Conservation (phyloP, 2,797 vertebrate genomes). For the Cuculus canorus region DNA sequence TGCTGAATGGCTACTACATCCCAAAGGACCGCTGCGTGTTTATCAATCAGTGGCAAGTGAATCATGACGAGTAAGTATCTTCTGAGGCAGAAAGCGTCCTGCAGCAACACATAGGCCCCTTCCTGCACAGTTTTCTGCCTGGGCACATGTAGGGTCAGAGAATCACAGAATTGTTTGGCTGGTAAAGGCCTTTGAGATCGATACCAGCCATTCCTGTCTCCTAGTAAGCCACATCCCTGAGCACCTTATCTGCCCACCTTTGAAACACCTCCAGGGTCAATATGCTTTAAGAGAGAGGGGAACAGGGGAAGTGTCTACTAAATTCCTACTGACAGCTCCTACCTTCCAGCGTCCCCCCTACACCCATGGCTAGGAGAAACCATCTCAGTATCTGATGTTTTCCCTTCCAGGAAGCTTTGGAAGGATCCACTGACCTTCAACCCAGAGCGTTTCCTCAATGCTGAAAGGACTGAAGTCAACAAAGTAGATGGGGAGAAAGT, state of each 20-base stretch:
- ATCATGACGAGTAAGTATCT: slow-evolving; percentile 87
- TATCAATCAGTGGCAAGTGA: slow-evolving; percentile 93
- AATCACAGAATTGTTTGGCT: too few relatives aligned
- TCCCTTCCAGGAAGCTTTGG: slow-evolving; percentile 81
- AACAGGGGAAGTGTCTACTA: background rate
- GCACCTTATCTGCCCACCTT: too few relatives aligned
- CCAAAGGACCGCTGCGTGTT: slow-evolving; percentile 88
- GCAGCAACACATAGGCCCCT: background rate
- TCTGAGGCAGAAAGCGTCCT: background rate
- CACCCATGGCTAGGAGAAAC: background rate
- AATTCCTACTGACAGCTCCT: background rate
- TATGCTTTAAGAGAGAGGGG: background rate
- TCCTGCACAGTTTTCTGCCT: background rate
- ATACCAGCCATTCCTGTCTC: too few relatives aligned
- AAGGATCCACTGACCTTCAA: slow-evolving; percentile 83
- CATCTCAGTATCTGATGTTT: background rate
- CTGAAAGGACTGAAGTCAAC: slow-evolving; percentile 77
- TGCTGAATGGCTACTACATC: slow-evolving; percentile 87
- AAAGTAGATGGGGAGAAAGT: slow-evolving; percentile 82
- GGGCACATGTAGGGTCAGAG: background rate
- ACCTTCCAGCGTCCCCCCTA: background rate
- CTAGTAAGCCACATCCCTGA: too few relatives aligned
- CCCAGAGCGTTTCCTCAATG: slow-evolving; percentile 86
- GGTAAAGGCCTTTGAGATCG: too few relatives aligned
- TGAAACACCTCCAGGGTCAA: background rate